Conservation (phyloP, 2,888 invertebrate genomes). For the Tanytarsus gracilentus region DNA sequence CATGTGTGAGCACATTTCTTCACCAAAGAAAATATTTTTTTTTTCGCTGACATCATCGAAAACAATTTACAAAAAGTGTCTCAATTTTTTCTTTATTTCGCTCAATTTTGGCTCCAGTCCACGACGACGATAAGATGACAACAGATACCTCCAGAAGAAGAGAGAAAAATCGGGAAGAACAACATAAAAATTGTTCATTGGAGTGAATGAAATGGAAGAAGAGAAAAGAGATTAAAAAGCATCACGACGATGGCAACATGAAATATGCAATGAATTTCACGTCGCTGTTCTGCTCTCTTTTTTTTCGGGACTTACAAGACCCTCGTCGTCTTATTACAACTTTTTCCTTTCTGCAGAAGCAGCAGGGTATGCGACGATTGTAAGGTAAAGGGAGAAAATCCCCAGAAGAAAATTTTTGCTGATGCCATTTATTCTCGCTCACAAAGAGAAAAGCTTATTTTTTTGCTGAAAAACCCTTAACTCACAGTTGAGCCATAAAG, state of each 20-base stretch:
- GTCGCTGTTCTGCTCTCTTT: background rate
- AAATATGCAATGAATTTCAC: conserved; percentile 5
- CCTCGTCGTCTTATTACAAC: background rate
- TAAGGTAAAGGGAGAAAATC: background rate
- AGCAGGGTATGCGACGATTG: background rate
- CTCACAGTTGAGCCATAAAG: background rate
- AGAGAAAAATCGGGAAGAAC: background rate
- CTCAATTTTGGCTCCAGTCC: conserved; percentile 1
- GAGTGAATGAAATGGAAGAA: conserved; percentile 16
- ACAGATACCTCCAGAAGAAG: background rate
- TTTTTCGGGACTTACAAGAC: background rate
- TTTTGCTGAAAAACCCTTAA: too few species aligned
- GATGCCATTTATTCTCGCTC: conserved; percentile 8
- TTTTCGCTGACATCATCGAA: conserved; percentile 18
- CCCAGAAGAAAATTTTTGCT: conserved; percentile 1
- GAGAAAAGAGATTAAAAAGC: background rate
- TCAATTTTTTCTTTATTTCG: background rate
- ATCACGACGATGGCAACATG: background rate
- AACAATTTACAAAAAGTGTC: background rate
- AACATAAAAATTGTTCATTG: conserved; percentile 10
- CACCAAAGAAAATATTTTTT: background rate
- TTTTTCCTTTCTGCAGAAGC: background rate
- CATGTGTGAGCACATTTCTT: background rate
- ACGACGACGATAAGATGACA: background rate
- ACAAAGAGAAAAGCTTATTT: too few species aligned